Base-by-base conservation (phyloP, 2,888 invertebrate genomes). In the Cheilosia impressa region DNA sequence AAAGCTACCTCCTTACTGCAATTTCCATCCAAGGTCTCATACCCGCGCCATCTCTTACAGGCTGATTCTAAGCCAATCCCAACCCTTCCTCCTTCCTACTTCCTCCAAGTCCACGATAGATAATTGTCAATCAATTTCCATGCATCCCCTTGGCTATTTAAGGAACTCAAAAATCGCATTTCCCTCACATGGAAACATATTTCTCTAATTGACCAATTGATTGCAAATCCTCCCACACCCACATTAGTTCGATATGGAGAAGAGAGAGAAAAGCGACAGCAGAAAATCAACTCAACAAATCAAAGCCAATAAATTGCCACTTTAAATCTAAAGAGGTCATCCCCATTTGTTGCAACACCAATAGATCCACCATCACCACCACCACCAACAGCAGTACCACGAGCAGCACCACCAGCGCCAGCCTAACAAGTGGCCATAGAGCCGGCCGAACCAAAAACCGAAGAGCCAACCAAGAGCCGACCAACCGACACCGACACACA, bases 251-350 rank as follows among this genome's bases (percentile, higher is more conserved):
- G 17, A 53, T 13, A 22, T 4, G 50, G 6, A 27, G n/a, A 7
- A 27, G 1, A 7, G 4, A 27, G 24, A 27, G 17, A 13, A 43
- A 57, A 43, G 50, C 9, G 63, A 47, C 43, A 62, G 31, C 34
- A 55, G 22, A 13, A 31, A 31, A 43, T 9, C 63, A 69, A 79
- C 80, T 75, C 71, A 80, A 75, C 84, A 80, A 84, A 84, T 84
- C 84, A 84, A 80, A 80, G 75, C 55, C 80, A 80, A 84, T 84
- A 84, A 84, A 84, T 84, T 84, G 75, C 80, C 84, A 84, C 80
- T 84, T 84, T 75, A 84, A 71, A 71, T 75, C 75, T 71, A 80
- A 80, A 80, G 84, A 80, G 84, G 80, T 84, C 83, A 84, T 79
- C 73, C 69, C 63, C 69, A 84, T 79, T 84, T 73, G 58, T 47